These are phyloP conservation scores for Polia nebulosa DNA, from an alignment of 2,888 invertebrate species.

Conservation along the genomic window DNA sequence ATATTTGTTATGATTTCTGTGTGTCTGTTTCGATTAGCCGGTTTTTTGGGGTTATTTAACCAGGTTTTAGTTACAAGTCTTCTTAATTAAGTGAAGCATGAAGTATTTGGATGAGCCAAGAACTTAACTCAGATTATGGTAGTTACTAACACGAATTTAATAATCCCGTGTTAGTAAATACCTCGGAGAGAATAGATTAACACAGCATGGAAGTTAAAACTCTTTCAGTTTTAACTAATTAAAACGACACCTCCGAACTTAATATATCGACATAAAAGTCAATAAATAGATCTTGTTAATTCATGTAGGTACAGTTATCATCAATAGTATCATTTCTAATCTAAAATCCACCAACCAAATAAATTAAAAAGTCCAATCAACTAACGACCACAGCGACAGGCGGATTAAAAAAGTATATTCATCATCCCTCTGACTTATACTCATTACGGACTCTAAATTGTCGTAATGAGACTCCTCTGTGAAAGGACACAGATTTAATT, in stretches of 20 bases:
- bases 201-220: no score
- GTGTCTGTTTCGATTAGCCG: conserved; percentile 50
- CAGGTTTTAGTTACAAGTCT: neutral
- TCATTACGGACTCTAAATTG: conserved; percentile 79
- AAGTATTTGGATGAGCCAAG: neutral
- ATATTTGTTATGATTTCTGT: conserved; percentile 70
- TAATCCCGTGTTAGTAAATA: neutral
- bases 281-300: neutral
- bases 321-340: conserved; percentile 17
- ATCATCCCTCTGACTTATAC: conserved; percentile 65
- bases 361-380: conserved; percentile 50
- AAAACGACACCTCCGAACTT: neutral
- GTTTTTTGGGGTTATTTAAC: conserved; percentile 6
- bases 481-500: conserved; percentile 87
- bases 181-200: neutral
- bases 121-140: neutral
- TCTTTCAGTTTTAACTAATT: no score
- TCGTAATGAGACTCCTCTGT: conserved; percentile 82
- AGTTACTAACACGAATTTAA: neutral
- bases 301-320: no score
- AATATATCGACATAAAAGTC: neutral
- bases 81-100: neutral
- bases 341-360: conserved; percentile 11
- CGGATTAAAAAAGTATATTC: conserved; percentile 50
- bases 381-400: conserved; percentile 4